Conservation (phyloP, 2,888 invertebrate species). For the Ligdia adustata region DNA sequence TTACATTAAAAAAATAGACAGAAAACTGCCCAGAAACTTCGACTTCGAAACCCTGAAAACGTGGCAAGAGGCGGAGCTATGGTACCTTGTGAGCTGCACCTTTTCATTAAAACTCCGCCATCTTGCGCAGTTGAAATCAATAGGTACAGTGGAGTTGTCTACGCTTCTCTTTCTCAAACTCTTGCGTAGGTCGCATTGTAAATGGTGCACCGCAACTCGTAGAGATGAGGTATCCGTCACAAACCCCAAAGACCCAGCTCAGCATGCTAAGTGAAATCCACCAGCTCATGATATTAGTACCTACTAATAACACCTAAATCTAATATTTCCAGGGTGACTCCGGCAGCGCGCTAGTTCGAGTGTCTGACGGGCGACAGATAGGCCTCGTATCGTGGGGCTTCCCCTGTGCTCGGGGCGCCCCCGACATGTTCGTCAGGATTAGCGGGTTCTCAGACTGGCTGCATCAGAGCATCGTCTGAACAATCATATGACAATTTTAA, state of each 20-base stretch:
- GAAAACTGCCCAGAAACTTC: too few relatives aligned
- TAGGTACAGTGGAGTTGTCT: not conserved
- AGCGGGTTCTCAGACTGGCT: conserved; percentile 48
- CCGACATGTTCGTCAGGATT: conserved; percentile 59
- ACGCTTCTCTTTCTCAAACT: not conserved
- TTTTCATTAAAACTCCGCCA: too few relatives aligned
- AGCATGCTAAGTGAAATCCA: too few relatives aligned
- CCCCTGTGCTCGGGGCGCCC: conserved; percentile 61
- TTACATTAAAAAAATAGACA: too few relatives aligned
- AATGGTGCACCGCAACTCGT: too few relatives aligned
- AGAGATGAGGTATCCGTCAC: too few relatives aligned
- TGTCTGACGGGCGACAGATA: conserved; percentile 42
- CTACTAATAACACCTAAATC: not conserved
- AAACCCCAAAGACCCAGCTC: too few relatives aligned
- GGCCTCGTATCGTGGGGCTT: conserved; percentile 69
- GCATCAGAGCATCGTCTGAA: conserved; percentile 22
- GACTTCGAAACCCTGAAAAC: not conserved
- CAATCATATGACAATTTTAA: too few relatives aligned
- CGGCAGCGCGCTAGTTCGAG: conserved; percentile 53
- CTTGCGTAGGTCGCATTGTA: too few relatives aligned
- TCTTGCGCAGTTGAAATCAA: too few relatives aligned
- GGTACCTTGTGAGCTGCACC: too few relatives aligned
- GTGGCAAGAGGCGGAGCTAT: not conserved
- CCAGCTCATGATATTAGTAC: too few relatives aligned
- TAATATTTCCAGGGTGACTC: conserved; percentile 56